A percentile compares a stretch with the other conserved stretches of the same genome.
Evolutionary conservation across 1,140 invertebrate species (phyloP).

Genomic region (Geopemphigus sp.): DNA sequence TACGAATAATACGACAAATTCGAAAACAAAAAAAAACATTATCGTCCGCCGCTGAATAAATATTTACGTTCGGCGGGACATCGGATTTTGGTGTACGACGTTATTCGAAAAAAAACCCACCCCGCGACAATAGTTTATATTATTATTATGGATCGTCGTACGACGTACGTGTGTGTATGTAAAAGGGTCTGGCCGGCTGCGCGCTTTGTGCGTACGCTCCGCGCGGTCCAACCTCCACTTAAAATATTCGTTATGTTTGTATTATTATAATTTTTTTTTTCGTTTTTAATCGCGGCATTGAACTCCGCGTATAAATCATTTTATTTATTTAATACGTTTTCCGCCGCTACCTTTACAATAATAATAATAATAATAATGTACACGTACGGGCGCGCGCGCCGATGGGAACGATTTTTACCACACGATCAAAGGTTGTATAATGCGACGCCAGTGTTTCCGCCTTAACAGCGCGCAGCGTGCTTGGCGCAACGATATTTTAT

Average conservation of each 20-base stretch:
- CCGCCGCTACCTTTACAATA: neutral
- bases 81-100: neutral
- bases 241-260: conserved; percentile 25
- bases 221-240: conserved; percentile 31
- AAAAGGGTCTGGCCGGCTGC: conserved; percentile 26
- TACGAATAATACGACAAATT: too few species aligned
- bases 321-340: conserved; percentile 26
- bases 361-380: neutral
- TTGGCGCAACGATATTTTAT: too few species aligned
- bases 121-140: neutral
- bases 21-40: neutral
- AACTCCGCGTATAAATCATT: conserved; percentile 29
- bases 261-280: conserved; percentile 19
- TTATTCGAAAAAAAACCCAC: neutral
- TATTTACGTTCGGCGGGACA: conserved; percentile 6
- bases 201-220: neutral
- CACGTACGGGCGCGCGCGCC: neutral
- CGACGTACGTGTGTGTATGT: too few species aligned
- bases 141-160: conserved; percentile 3
- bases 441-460: too few species aligned
- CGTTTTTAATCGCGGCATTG: conserved; percentile 4
- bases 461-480: too few species aligned
- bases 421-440: conserved; percentile 35
- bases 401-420: conserved; percentile 18
- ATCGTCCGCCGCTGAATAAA: neutral